A percentile compares a stretch with the other conserved stretches of the same genome.
Evolutionary conservation across 2,797 vertebrate species (phyloP).

Genomic region (Etheostoma perlongum): DNA sequence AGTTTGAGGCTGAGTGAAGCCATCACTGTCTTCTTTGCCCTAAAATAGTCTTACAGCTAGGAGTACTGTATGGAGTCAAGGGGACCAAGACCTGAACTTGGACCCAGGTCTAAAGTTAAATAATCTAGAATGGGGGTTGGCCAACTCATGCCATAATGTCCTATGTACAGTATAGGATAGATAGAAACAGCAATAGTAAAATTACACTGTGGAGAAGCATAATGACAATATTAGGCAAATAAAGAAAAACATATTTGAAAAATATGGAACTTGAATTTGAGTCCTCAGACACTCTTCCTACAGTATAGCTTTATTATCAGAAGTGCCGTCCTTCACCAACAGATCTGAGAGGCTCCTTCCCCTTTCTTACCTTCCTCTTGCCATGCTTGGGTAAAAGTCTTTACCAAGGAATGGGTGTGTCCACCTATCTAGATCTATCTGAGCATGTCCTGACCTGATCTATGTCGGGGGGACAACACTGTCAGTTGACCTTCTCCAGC

Average conservation of each 20-base stretch:
- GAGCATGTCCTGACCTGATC: slow-evolving; percentile 75
- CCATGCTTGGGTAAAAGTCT: slow-evolving; percentile 67
- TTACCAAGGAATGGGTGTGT: slow-evolving; percentile 67
- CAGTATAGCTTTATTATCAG: slow-evolving; percentile 3
- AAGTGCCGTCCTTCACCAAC: neutral
- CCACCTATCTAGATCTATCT: slow-evolving; percentile 67
- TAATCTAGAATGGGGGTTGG: neutral
- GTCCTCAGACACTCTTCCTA: neutral
- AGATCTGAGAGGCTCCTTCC: slow-evolving; percentile 30
- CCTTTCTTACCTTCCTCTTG: slow-evolving; percentile 20
- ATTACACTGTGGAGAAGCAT: neutral
- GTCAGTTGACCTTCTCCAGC: slow-evolving; percentile 46
- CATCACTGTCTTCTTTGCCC: slow-evolving; percentile 29
- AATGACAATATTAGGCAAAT: neutral
- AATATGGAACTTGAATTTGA: neutral
- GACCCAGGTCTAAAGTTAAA: neutral
- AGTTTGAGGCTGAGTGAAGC: slow-evolving; percentile 28
- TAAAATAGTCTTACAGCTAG: slow-evolving; percentile 58
- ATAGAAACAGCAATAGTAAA: neutral
- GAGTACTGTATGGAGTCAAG: slow-evolving; percentile 25
- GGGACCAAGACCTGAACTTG: neutral
- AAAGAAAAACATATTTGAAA: neutral
- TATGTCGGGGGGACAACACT: slow-evolving; percentile 27
- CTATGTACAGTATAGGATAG: neutral
- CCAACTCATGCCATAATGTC: neutral